Percentiles rank a stretch among this genome's conserved stretches.
phyloP scores from a whole-genome alignment of 2,113 vertebrate genomes.

The Cyanoliseus patagonus region DNA sequence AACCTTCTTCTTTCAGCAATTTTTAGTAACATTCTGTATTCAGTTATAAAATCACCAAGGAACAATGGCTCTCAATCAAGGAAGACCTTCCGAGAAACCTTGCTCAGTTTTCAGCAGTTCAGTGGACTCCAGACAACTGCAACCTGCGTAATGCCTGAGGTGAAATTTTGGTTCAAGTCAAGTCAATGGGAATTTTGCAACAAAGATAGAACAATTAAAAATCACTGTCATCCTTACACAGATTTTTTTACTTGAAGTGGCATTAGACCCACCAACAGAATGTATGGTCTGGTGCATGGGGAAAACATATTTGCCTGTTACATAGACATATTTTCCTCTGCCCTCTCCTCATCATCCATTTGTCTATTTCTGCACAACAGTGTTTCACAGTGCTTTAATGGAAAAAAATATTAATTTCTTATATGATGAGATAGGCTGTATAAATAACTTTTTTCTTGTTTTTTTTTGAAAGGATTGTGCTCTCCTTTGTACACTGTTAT shows the following conservation, averaged over 20 bases:
- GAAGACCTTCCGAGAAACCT: background rate
- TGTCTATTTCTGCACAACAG: background rate
- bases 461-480: background rate
- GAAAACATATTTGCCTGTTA: background rate
- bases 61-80: background rate
- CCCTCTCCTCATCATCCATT: background rate
- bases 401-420: background rate
- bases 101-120: background rate
- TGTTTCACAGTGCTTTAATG: background rate
- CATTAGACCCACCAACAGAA: background rate
- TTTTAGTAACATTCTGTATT: background rate
- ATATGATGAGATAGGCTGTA: background rate
- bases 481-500: background rate
- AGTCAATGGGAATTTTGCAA: background rate
- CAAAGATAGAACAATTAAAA: background rate
- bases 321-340: background rate
- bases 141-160: background rate
- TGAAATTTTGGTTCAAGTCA: background rate
- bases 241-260: background rate
- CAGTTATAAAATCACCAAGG: background rate
- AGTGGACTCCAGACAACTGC: slow-evolving; percentile 1
- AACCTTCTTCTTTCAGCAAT: background rate
- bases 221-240: background rate
- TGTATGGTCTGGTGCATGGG: background rate
- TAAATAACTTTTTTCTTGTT: background rate